These are phyloP conservation scores for Campoplex nolae DNA, from an alignment of 2,888 invertebrate genomes.

Conservation along the genomic window DNA sequence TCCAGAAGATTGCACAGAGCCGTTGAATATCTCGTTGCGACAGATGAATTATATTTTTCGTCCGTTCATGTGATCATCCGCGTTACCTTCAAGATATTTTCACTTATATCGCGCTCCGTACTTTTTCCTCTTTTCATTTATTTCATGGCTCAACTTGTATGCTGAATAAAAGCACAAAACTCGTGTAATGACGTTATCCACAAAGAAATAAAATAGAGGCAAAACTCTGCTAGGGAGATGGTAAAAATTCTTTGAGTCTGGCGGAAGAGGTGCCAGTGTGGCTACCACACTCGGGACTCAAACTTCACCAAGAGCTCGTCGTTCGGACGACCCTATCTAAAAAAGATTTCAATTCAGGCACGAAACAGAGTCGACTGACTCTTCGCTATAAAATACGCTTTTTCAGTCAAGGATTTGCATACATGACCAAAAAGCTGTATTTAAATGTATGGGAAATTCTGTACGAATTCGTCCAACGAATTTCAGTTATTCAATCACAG, in stretches of 20 bases:
- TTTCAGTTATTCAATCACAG: background rate
- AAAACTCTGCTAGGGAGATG: constrained; percentile 13
- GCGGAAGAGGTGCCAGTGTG: constrained; percentile 18
- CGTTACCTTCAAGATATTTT: constrained; percentile 33
- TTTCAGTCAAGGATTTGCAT: constrained; percentile 6
- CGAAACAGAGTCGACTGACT: constrained; percentile 28
- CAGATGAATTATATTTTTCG: constrained; percentile 22
- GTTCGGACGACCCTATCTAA: constrained; percentile 48
- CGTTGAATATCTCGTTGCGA: constrained; percentile 17
- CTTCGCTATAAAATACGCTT: constrained; percentile 27
- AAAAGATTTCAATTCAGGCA: constrained; percentile 60
- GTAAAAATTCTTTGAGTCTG: constrained; percentile 42
- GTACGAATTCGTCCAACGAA: background rate
- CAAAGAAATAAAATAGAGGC: background rate
- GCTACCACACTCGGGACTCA: constrained; percentile 25
- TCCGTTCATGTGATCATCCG: constrained; percentile 35
- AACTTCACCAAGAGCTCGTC: constrained; percentile 18
- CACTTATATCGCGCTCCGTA: constrained; percentile 19
- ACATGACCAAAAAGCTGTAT: constrained; percentile 25
- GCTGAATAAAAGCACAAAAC: constrained; percentile 46
- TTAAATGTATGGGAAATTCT: constrained; percentile 16
- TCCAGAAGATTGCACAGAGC: constrained; percentile 14
- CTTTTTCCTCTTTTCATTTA: constrained; percentile 36
- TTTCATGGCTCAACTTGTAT: constrained; percentile 42
- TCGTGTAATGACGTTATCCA: constrained; percentile 33